phyloP scores from a whole-genome alignment of 2,113 vertebrate species.

The Aptenodytes forsteri region DNA sequence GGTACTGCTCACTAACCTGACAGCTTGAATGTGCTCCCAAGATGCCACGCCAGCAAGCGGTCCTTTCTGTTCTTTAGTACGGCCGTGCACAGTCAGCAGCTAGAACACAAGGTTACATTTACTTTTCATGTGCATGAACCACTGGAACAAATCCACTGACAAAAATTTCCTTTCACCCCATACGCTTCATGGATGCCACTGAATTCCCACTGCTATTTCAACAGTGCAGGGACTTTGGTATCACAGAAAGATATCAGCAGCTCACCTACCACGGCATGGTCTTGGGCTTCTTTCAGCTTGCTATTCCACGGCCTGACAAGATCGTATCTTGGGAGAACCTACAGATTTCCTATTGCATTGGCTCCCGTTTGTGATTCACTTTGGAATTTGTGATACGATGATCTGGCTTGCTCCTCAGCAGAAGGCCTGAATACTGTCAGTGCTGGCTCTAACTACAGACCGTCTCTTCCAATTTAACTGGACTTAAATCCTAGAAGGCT shows the following conservation, averaged over 20 bases:
- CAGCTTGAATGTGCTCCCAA: constrained; percentile 95
- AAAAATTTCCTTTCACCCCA: neutral
- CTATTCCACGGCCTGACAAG: neutral
- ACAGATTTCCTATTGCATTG: neutral
- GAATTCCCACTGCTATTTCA: neutral
- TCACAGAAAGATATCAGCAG: neutral
- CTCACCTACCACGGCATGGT: neutral
- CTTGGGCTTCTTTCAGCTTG: neutral
- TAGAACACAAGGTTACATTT: constrained; percentile 53
- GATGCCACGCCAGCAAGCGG: constrained; percentile 86
- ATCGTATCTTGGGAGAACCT: neutral
- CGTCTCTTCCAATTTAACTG: neutral
- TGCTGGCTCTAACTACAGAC: neutral
- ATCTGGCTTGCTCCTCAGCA: neutral
- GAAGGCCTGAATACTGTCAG: neutral
- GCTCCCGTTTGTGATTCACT: neutral
- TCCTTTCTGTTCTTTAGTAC: constrained; percentile 98
- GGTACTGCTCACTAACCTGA: constrained; percentile 78
- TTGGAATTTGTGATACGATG: neutral
- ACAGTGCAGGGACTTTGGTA: neutral
- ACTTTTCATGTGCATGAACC: neutral
- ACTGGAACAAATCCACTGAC: neutral
- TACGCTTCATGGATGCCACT: neutral
- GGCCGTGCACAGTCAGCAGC: constrained; percentile 93
- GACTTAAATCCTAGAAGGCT: neutral